Base-by-base conservation (phyloP, 2,113 vertebrate species). In the Oncorhynchus mykiss region DNA sequence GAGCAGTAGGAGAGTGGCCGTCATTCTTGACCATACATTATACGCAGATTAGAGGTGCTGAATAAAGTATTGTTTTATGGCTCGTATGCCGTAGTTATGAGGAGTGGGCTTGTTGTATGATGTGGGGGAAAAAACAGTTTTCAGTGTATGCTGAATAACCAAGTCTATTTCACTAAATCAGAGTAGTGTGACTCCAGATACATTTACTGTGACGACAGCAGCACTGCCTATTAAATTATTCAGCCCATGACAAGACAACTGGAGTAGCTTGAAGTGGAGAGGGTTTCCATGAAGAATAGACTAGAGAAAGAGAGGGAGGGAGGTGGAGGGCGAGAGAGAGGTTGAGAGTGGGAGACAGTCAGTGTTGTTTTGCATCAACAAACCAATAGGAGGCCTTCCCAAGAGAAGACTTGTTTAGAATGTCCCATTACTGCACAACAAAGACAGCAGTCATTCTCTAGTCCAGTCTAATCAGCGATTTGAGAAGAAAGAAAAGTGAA, bases 401-500 rank as follows among this genome's bases (percentile, higher is more conserved):
- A 65, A 87, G 72, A 75, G 78, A 39, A 74, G 81, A 78, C 64
- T 78, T 80, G 74, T 86, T 84, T 80, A 75, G 87, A 84, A 74
- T 24, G 68, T 78, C 80, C 84, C 82, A 84, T 87, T 86, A 81
- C 79, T 77, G 86, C 24, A 72, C 67, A 80, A 89, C 82, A 87
- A 88, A 83, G 82, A 77, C 72, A 39, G 76, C 84, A 82, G 78
- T 91, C 60, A 79, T 86, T 81, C 83, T 82, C 75, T 84, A 75
- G 85, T 83, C 76, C 85, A 81, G 82, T 82, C 75, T 84, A 75
- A 86, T 83, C 76, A 78, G 39, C 78, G 73, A 79, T 81, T 81
- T 84, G 72, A 67, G 49, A 66, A 81, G 48, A 69, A 67, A 78
- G 80, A 72, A 76, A 71, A 80, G 75, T 74, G 77, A 60, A 57